phyloP scores from a whole-genome alignment of 2,113 vertebrate genomes.

The Phalacrocorax pelagicus region DNA sequence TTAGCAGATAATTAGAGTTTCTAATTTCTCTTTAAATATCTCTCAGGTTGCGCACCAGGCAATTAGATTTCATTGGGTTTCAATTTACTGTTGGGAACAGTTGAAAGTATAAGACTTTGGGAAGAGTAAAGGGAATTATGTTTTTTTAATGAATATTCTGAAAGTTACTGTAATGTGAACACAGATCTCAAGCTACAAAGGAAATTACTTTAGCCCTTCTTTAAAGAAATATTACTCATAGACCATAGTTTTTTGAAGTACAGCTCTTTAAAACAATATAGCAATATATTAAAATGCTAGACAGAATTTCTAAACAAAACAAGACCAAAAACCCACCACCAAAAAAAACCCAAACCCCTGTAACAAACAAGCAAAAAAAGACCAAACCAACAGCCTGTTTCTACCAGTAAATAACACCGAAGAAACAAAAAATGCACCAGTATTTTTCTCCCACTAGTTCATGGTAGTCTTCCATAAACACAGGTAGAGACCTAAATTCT shows the following conservation, averaged over 20 bases:
- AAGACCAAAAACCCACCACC: neutral
- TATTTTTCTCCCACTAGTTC: neutral
- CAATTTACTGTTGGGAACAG: conserved; percentile 53
- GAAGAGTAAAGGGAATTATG: conserved; percentile 6
- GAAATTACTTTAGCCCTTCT: neutral
- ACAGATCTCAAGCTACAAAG: neutral
- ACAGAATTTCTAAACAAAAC: neutral
- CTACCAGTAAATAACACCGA: neutral
- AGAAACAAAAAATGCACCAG: neutral
- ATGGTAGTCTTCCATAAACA: neutral
- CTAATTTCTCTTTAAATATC: conserved; percentile 65
- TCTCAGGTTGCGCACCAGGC: conserved; percentile 29
- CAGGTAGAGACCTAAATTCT: neutral
- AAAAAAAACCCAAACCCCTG: neutral
- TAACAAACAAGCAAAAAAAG: neutral
- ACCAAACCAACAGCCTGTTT: neutral
- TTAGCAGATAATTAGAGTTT: conserved; percentile 65
- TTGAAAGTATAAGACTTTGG: conserved; percentile 48
- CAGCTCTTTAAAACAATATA: neutral
- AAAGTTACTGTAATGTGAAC: neutral
- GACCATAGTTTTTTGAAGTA: neutral
- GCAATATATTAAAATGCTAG: neutral
- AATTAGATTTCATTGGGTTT: conserved; percentile 58
- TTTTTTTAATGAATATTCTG: conserved; percentile 46
- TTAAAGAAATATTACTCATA: neutral